Evolutionary conservation across 2,797 vertebrate genomes (phyloP).

Genomic region (Crax fasciolata): DNA sequence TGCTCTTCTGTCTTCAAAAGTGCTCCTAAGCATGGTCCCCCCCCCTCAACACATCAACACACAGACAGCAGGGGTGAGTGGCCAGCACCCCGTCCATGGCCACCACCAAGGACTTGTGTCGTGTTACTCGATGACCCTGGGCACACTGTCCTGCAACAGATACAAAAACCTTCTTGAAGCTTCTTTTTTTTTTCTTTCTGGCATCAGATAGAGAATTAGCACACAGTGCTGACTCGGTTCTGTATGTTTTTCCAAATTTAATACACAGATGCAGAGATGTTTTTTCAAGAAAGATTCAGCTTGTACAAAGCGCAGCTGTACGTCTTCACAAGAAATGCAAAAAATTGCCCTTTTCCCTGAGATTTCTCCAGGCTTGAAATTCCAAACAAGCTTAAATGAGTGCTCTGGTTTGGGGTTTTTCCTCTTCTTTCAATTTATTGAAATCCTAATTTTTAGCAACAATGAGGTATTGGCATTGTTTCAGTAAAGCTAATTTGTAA

Average conservation of each 20-base stretch:
- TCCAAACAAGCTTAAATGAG: neutral
- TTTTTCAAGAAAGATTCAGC: neutral
- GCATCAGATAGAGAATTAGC: neutral
- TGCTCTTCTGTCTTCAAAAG: neutral
- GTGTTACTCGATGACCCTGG: neutral
- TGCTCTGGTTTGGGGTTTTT: neutral
- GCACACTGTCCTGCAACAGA: no score
- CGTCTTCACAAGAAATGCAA: neutral
- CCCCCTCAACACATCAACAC: neutral
- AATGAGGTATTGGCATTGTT: neutral
- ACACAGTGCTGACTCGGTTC: rapidly evolving
- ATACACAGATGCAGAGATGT: neutral
- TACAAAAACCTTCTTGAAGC: no score
- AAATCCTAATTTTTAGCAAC: neutral
- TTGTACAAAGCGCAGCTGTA: neutral
- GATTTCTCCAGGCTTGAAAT: neutral
- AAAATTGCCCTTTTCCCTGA: neutral
- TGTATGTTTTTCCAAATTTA: neutral
- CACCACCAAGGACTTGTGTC: neutral
- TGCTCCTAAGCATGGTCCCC: no score
- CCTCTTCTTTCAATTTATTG: neutral
- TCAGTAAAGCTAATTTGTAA: neutral
- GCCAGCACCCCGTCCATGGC: neutral
- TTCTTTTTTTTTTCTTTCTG: neutral
- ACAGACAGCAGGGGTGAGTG: no score